These are phyloP conservation scores for Neuroterus valhalla DNA, from an alignment of 1,140 invertebrate genomes.

Conservation along the genomic window DNA sequence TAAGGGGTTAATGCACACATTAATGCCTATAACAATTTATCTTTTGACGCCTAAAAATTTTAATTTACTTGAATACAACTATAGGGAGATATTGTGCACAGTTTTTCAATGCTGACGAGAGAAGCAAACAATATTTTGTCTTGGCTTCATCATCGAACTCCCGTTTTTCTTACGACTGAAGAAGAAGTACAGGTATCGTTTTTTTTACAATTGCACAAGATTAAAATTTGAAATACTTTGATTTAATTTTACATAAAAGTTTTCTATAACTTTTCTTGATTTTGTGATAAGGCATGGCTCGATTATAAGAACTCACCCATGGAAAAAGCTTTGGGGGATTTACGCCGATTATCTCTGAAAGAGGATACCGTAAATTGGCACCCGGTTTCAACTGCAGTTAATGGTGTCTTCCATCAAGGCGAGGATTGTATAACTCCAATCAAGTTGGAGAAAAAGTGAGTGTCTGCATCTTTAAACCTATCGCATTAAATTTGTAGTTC, in stretches of 20 bases:
- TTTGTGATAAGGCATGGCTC: conserved; percentile 80
- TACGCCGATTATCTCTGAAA: conserved; percentile 56
- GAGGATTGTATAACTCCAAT: conserved; percentile 80
- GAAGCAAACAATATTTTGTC: conserved; percentile 81
- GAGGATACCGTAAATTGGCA: conserved; percentile 78
- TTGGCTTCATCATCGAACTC: conserved; percentile 88
- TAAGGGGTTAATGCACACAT: too few relatives aligned
- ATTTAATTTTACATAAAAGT: conserved; percentile 33
- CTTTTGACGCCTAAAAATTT: background rate
- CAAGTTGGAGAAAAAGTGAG: conserved; percentile 42
- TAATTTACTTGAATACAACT: conserved; percentile 41
- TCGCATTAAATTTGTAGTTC: conserved; percentile 37
- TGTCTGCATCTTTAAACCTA: conserved; percentile 41
- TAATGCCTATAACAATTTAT: too few relatives aligned
- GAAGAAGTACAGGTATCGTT: conserved; percentile 80
- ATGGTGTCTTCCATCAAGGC: conserved; percentile 83
- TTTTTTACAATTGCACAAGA: conserved; percentile 32
- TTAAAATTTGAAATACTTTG: conserved; percentile 9
- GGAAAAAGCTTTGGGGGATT: conserved; percentile 42
- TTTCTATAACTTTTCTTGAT: conserved; percentile 33
- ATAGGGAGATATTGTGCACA: conserved; percentile 79
- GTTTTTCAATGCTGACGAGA: conserved; percentile 87
- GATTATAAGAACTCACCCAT: conserved; percentile 78
- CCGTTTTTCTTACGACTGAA: conserved; percentile 83
- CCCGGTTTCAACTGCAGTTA: conserved; percentile 82